A percentile compares a stretch with the other conserved stretches of the same genome.
Conservation (phyloP, 2,797 vertebrate species). For the Macrochelys suwanniensis region DNA sequence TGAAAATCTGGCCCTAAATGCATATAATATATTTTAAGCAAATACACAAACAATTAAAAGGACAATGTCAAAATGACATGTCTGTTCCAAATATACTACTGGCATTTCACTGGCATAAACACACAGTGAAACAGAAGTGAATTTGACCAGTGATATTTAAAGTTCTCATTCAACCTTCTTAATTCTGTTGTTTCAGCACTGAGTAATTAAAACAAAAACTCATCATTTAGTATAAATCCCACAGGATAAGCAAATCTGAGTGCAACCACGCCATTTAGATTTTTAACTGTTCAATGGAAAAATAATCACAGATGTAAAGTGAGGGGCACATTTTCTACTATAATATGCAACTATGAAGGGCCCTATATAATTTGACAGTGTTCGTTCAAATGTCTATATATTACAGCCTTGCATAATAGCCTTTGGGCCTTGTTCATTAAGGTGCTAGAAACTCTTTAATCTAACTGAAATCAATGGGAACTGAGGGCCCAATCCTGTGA, state of each 20-base stretch:
- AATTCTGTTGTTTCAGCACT: neutral
- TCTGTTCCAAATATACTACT: neutral
- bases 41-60: neutral
- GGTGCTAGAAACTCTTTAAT: neutral
- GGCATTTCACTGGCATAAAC: neutral
- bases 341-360: neutral
- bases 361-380: neutral
- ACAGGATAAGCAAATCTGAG: neutral
- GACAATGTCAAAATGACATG: neutral
- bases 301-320: neutral
- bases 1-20: neutral
- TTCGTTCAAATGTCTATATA: neutral
- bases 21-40: neutral
- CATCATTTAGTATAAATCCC: neutral
- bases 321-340: neutral
- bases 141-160: neutral
- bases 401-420: neutral
- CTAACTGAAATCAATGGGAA: neutral
- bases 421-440: neutral
- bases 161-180: neutral
- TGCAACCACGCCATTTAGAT: neutral
- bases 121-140: neutral
- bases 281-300: neutral
- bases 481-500: neutral
- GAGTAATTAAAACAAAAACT: constrained; percentile 11